These are phyloP conservation scores for Falco cherrug DNA, from an alignment of 2,797 vertebrate genomes.

Conservation along the genomic window DNA sequence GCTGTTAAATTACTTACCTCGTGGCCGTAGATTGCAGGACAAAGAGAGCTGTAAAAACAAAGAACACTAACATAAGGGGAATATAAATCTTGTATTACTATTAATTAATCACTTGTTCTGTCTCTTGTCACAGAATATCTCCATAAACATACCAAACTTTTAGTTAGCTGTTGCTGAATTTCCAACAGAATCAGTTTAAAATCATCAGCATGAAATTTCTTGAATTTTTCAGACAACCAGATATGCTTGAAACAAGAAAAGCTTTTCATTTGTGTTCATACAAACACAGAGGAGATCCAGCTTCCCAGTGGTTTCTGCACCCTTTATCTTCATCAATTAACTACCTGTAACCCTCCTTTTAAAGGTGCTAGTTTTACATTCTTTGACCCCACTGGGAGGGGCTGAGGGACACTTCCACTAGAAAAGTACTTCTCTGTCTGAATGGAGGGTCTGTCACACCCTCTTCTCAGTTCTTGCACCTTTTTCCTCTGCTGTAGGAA, in stretches of 20 bases:
- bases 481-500: neutral
- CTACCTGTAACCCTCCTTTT: neutral
- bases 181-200: neutral
- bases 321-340: neutral
- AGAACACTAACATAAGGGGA: neutral
- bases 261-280: neutral
- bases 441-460: neutral
- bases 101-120: neutral
- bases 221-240: neutral
- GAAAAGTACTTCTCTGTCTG: neutral
- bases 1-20: conserved; percentile 81
- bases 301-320: neutral
- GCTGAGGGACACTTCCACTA: neutral
- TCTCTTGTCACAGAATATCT: neutral
- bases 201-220: neutral
- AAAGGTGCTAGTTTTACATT: neutral
- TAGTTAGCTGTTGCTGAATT: neutral
- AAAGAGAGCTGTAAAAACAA: conserved; percentile 89
- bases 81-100: neutral
- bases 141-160: neutral
- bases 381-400: neutral
- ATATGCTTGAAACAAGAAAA: neutral
- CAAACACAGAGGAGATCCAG: neutral
- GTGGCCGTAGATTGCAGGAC: conserved; percentile 96
- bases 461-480: neutral